These are phyloP conservation scores for Ptychadena robeensis DNA, from an alignment of 2,797 vertebrate species.

Conservation along the genomic window DNA sequence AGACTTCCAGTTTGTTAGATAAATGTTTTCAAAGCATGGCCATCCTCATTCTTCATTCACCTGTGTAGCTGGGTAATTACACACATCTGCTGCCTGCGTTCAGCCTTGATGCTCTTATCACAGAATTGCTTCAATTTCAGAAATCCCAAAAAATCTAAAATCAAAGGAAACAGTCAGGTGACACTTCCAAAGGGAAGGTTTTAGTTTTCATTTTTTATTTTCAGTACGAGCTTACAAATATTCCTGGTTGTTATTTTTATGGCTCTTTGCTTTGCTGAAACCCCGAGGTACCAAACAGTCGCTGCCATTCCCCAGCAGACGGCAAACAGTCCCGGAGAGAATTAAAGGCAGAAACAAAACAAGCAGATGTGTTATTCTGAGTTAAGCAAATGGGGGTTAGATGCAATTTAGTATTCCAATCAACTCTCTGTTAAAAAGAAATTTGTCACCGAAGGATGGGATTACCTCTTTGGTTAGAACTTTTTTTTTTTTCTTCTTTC, in stretches of 20 bases:
- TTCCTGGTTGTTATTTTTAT: conserved; percentile 51
- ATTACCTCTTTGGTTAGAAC: conserved; percentile 2
- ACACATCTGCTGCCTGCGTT: conserved; percentile 43
- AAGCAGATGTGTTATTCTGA: conserved; percentile 58
- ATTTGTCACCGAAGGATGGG: conserved; percentile 18
- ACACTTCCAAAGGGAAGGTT: conserved; percentile 1
- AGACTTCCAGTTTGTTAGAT: background rate
- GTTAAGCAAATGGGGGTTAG: conserved; percentile 30
- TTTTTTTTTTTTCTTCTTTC: too few species aligned
- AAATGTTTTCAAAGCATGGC: conserved; percentile 4
- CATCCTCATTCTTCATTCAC: conserved; percentile 6
- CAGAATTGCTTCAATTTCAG: conserved; percentile 25
- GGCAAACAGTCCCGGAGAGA: conserved; percentile 53
- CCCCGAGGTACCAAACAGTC: conserved; percentile 57
- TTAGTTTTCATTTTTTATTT: conserved; percentile 30
- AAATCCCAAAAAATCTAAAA: conserved; percentile 19
- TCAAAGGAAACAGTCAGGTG: conserved; percentile 32
- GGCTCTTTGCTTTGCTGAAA: conserved; percentile 48
- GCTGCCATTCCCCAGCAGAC: conserved; percentile 53
- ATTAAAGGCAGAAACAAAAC: conserved; percentile 58
- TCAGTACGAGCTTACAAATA: conserved; percentile 29
- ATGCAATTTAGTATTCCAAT: conserved; percentile 46
- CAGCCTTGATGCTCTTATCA: conserved; percentile 40
- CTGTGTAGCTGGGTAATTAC: conserved; percentile 35
- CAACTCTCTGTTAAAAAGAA: conserved; percentile 30